Conservation (phyloP, 1,140 invertebrate species). For the Episyrphus balteatus region DNA sequence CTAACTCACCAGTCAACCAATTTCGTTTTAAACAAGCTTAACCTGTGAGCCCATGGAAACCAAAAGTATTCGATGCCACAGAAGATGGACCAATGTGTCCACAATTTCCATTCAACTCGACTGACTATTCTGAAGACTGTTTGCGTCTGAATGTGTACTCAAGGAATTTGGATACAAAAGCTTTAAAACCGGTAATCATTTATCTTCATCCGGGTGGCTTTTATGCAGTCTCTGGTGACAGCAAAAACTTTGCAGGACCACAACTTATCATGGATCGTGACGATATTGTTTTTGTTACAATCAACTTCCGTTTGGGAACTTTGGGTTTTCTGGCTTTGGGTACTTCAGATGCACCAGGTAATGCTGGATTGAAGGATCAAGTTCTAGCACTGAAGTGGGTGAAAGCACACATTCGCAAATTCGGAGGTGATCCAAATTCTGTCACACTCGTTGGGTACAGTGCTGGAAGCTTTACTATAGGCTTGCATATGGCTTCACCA, state of each 20-base stretch:
- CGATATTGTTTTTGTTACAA: constrained; percentile 47
- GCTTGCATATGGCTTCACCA: constrained; percentile 41
- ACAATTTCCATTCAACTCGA: constrained; percentile 26
- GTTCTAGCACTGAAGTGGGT: constrained; percentile 61
- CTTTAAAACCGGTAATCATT: constrained; percentile 43
- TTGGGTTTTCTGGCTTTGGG: constrained; percentile 53
- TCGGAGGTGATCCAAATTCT: constrained; percentile 53
- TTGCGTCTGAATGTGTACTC: constrained; percentile 72
- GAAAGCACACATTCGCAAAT: constrained; percentile 53
- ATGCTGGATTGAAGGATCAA: constrained; percentile 66
- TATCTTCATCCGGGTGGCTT: constrained; percentile 54
- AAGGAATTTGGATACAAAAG: constrained; percentile 39
- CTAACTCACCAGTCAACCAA: constrained; percentile 37
- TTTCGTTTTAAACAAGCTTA: constrained; percentile 32
- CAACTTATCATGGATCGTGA: constrained; percentile 42
- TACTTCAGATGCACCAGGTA: constrained; percentile 49
- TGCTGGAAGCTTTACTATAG: constrained; percentile 42
- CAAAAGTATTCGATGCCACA: constrained; percentile 40
- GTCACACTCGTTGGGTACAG: constrained; percentile 58
- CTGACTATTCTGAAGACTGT: constrained; percentile 55
- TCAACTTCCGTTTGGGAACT: constrained; percentile 52
- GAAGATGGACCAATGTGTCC: constrained; percentile 46
- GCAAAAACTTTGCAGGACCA: constrained; percentile 37
- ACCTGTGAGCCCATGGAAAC: constrained; percentile 41
- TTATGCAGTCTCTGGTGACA: constrained; percentile 35